Percentiles rank a stretch among this genome's conserved stretches.
Conservation (phyloP, 2,888 invertebrate genomes). For the Mantis religiosa region DNA sequence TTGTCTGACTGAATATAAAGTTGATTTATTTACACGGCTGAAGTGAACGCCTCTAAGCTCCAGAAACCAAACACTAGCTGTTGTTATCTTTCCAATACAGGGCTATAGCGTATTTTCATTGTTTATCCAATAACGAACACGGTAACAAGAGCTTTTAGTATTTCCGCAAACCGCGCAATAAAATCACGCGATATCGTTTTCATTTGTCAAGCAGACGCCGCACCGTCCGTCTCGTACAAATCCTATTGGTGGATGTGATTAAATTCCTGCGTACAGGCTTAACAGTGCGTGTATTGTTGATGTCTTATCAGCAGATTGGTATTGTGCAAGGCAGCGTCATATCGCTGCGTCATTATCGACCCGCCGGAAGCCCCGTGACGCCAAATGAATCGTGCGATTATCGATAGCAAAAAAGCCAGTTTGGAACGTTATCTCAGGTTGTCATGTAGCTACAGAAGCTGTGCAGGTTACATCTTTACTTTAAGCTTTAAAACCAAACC, state of each 20-base stretch:
- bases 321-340: neutral
- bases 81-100: neutral
- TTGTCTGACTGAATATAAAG: too few relatives aligned
- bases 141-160: neutral
- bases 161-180: neutral
- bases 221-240: neutral
- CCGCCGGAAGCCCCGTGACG: neutral
- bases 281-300: neutral
- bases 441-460: neutral
- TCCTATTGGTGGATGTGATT: neutral
- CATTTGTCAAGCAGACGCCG: neutral
- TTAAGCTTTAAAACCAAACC: too few relatives aligned
- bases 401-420: neutral
- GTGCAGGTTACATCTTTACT: too few relatives aligned
- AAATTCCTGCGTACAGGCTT: neutral
- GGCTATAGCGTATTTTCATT: neutral
- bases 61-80: neutral
- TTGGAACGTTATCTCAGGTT: neutral
- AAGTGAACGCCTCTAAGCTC: neutral
- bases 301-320: neutral
- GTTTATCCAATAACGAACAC: neutral
- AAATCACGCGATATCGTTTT: neutral
- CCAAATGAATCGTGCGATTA: neutral
- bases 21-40: too few relatives aligned
- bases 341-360: neutral